These are phyloP conservation scores for Plectrocnemia conspersa DNA, from an alignment of 1,140 invertebrate species.

Conservation along the genomic window DNA sequence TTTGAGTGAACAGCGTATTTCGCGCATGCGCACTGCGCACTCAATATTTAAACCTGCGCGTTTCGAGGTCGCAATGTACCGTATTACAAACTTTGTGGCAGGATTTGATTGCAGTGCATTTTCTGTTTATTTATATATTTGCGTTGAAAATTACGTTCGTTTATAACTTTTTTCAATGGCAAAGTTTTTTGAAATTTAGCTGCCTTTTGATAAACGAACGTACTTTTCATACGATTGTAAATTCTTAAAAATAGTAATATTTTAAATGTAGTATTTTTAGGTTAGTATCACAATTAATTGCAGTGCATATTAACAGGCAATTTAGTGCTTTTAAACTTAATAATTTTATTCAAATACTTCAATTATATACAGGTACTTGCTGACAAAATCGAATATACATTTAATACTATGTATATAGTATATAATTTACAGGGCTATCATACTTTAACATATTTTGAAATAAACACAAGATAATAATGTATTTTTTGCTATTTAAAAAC, in stretches of 20 bases:
- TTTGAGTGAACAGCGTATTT: neutral
- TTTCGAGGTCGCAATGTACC: slow-evolving; percentile 10
- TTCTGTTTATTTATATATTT: slow-evolving; percentile 5
- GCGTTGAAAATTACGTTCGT: slow-evolving; percentile 35
- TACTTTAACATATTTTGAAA: too few relatives aligned
- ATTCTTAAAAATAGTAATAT: slow-evolving; percentile 27
- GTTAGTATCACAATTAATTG: slow-evolving; percentile 37
- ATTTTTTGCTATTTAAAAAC: too few relatives aligned
- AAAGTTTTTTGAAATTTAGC: neutral
- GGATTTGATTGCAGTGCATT: slow-evolving; percentile 35
- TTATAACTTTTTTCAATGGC: slow-evolving; percentile 14
- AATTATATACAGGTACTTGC: slow-evolving; percentile 35
- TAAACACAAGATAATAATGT: too few relatives aligned
- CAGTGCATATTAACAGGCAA: slow-evolving; percentile 37
- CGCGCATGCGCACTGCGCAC: neutral
- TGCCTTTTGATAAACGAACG: slow-evolving; percentile 21
- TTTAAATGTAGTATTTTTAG: slow-evolving; percentile 30
- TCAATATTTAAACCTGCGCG: neutral
- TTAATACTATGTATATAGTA: neutral
- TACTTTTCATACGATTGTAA: slow-evolving; percentile 29
- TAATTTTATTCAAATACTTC: slow-evolving; percentile 13
- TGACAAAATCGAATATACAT: slow-evolving; percentile 25
- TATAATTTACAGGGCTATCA: slow-evolving; percentile 5
- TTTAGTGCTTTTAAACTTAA: slow-evolving; percentile 35
- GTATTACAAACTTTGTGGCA: slow-evolving; percentile 35